Evolutionary conservation across 2,797 vertebrate genomes (phyloP).

Genomic region (Fratercula arctica): DNA sequence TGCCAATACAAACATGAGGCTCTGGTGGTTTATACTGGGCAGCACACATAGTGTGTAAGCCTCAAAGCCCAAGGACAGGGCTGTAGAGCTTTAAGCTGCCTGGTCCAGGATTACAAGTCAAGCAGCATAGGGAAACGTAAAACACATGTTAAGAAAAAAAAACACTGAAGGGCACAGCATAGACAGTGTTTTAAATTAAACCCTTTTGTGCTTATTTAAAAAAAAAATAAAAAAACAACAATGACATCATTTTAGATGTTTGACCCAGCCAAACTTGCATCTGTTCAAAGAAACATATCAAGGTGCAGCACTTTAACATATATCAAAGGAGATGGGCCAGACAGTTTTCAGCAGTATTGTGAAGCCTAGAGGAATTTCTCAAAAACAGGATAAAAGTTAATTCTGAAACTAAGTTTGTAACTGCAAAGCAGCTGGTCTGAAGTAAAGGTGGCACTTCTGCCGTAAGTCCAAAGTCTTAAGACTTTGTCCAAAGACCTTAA

Average conservation of each 20-base stretch:
- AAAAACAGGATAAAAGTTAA: background rate
- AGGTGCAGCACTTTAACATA: background rate
- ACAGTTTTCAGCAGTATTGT: background rate
- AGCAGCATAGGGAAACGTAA: background rate
- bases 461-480: background rate
- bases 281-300: background rate
- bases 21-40: background rate
- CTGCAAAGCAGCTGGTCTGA: background rate
- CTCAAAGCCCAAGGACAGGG: background rate
- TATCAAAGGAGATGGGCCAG: background rate
- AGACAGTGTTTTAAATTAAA: background rate
- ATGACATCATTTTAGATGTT: background rate
- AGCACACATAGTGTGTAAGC: background rate
- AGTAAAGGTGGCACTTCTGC: background rate
- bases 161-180: background rate
- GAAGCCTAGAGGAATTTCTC: background rate
- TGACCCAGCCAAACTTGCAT: background rate
- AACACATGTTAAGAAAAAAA: background rate
- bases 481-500: no score
- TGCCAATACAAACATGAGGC: background rate
- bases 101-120: background rate
- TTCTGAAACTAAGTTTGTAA: background rate
- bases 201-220: background rate
- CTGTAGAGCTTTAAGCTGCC: background rate
- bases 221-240: background rate